Evolutionary conservation across 2,113 vertebrate genomes (phyloP), one percentile per base, ranked within the genome.

Genomic region (Sterrhoptilus dennistouni): DNA sequence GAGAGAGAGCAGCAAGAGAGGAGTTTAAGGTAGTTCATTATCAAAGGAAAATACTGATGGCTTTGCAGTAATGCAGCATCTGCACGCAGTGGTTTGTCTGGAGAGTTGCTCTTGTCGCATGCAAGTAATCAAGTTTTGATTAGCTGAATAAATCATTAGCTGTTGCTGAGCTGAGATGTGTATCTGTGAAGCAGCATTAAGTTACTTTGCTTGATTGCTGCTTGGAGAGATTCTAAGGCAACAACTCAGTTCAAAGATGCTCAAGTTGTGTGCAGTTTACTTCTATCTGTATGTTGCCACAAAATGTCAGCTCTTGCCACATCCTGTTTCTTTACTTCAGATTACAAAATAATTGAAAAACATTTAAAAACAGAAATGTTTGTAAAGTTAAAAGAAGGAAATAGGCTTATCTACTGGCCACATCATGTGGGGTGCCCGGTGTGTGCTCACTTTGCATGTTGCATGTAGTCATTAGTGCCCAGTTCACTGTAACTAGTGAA

Each of bases 391-490:
- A 50, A 71, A 69, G 28, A 50, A 79, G 53, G 52, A 63, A 82
- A 31, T 19, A 24, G 28, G 23, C 33, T 71, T 68, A 8, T 68
- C 15, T 60, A 2, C 11, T 24, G 35, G 10, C 35, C 1, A 4
- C 33, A 8, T 24, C 1, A 0, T 11, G 13, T 17, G 25, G 12
- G 17, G 18, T 75, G 38, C 33, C 7, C 1, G 1, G 33, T 59
- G 9, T 27, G 11, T 45, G 17, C 24, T 53, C 0, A 36, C 50
- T 36, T 40, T 28, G 50, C 36, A 5, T 16, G 28, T 49, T 71
- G 28, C 8, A 8, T 38, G 11, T 35, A 63, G 4, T 35, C 27
- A 21, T 49, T 69, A 42, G 25, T 45, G 54, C 10, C 40, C 42
- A 3, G 27, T 42, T 88, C 47, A 8, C 42, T 68, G 1, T 28